These are phyloP conservation scores for Chamaea fasciata DNA, from an alignment of 2,113 vertebrate species.

Conservation along the genomic window DNA sequence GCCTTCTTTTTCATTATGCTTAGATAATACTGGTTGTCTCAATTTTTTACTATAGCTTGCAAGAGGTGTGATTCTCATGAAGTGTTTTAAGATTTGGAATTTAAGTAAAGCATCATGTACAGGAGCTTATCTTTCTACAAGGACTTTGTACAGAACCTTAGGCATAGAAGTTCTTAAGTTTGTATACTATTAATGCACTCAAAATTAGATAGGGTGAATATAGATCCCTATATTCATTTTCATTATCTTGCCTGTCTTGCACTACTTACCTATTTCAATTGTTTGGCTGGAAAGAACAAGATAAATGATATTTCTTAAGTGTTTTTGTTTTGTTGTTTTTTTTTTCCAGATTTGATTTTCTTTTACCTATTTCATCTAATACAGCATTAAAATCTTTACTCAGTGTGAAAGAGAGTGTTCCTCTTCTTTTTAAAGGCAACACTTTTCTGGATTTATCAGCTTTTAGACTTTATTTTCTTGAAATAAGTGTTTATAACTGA, in stretches of 20 bases:
- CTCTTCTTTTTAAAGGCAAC: neutral
- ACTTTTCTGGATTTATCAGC: neutral
- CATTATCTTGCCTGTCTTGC: neutral
- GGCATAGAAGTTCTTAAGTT: neutral
- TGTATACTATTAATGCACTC: neutral
- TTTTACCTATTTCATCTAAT: neutral
- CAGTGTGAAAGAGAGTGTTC: neutral
- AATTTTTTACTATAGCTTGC: neutral
- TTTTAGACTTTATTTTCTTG: neutral
- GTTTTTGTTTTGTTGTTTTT: accelerated
- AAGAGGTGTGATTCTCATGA: neutral
- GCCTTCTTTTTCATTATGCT: neutral
- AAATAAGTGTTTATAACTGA: neutral
- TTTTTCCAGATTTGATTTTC: neutral
- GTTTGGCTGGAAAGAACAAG: neutral
- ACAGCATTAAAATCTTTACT: neutral
- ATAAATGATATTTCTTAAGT: neutral
- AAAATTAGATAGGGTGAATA: neutral
- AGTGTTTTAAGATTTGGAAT: neutral
- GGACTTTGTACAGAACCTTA: neutral
- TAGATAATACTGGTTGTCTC: neutral
- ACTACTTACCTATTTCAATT: neutral
- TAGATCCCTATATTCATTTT: neutral
- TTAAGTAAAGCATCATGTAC: neutral
- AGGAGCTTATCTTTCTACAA: neutral